Evolutionary conservation across 2,888 invertebrate genomes (phyloP), one percentile per base, ranked within the genome.

Genomic region (Sussaba pulchella): DNA sequence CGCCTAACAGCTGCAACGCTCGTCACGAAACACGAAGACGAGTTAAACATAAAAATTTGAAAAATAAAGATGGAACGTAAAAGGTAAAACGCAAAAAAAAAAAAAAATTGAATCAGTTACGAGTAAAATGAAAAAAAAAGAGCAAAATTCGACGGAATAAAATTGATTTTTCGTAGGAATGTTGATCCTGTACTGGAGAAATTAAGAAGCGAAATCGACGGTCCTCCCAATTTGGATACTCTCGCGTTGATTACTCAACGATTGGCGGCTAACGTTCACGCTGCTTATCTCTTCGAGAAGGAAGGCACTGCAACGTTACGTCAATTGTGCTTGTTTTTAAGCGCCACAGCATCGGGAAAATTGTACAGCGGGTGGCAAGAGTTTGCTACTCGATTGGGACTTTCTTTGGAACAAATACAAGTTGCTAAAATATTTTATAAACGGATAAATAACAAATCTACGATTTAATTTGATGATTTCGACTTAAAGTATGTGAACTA

Each of bases 341-440:
- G 91, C 64, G 85, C 89, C 12, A 90, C 89, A 14, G 85, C 87
- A 2, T 84, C 87, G 41, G 88, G 88, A 17, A 89, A 88, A 81
- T 75, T 82, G 10, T 90, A 89, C 17, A 84, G 83, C 12, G 90
- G 90, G 17, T 92, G 92, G 92, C 87, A 89, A 82, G 89, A 89
- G 72, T 88, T 92, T 76, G 92, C 87, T 19, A 83, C 84, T 5
- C 75, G 85, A n/a, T 83, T 92, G 69, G 89, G 88, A 39, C 78
- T 92, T 6, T 83, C 85, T n/a, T 82, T 84, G 59, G 89, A 91
- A 52, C 90, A 92, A 85, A 89, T 91, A 83, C 87, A 86, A 78
- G 89, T 89, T 76, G 82, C 84, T 31, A 47, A 12, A 19, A 45
- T 54, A 9, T 50, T 21, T 21, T 6, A 19, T 8, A 36, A 9